phyloP scores from a whole-genome alignment of 2,113 vertebrate species.

The Coryphaenoides rupestris region DNA sequence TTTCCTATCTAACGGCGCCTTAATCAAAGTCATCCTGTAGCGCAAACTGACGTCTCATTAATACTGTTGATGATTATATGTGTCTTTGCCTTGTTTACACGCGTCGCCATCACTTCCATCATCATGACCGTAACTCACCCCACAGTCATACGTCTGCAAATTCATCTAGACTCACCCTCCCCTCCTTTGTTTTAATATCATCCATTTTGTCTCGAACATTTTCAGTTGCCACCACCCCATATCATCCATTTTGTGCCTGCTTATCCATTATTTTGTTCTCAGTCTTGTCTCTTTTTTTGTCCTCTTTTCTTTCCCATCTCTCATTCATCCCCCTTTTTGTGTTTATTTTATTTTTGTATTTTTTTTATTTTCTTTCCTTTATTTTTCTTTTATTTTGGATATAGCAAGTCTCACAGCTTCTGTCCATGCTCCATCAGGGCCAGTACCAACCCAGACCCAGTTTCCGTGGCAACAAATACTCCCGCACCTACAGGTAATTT shows the following conservation, averaged over 20 bases:
- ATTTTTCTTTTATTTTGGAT: conserved; percentile 51
- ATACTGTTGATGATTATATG: conserved; percentile 57
- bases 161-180: conserved; percentile 24
- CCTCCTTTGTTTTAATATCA: conserved; percentile 44
- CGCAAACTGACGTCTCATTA: conserved; percentile 54
- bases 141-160: conserved; percentile 49
- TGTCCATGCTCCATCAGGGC: conserved; percentile 98
- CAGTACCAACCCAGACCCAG: conserved; percentile 98
- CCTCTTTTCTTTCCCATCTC: conserved; percentile 52
- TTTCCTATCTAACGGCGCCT: conserved; percentile 51
- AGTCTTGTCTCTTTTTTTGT: conserved; percentile 51
- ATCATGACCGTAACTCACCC: conserved; percentile 40
- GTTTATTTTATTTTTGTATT: conserved; percentile 48
- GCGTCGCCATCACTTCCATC: conserved; percentile 45
- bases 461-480: conserved; percentile 99
- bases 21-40: conserved; percentile 54
- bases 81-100: conserved; percentile 64
- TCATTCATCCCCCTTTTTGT: conserved; percentile 57
- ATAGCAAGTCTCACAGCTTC: conserved; percentile 98
- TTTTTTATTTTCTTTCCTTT: too few relatives aligned
- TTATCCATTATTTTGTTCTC: conserved; percentile 67
- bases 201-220: conserved; percentile 67
- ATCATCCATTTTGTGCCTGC: conserved; percentile 71
- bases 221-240: conserved; percentile 55
- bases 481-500: conserved; percentile 95